Base-by-base conservation (phyloP, 1,140 invertebrate species). In the Rhyzopertha dominica region DNA sequence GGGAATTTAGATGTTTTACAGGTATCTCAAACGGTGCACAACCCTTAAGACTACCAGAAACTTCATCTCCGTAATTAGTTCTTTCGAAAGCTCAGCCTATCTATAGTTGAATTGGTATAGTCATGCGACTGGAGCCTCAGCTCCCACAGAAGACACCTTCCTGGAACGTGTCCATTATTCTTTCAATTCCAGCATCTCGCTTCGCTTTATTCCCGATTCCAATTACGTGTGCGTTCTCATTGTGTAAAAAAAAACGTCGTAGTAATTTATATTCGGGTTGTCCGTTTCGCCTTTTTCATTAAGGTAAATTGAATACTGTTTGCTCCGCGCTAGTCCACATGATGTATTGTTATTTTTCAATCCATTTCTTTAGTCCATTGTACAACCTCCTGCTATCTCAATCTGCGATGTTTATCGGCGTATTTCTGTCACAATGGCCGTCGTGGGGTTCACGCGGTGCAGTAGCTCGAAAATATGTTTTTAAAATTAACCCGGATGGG, bases 371-470 rank as follows among this genome's bases (percentile, higher is more conserved):
- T 53, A 44, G 44, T 40, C 47, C 55, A 53, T 51, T 53, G 53
- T 62, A 24, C 32, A 19, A 29, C 16, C n/a, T n/a, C n/a, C n/a
- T n/a, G 26, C 20, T 62, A 62, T 62, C 59, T 58, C 34, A 48
- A 62, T 62, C 59, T 58, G 46, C 37, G 59, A 62, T 62, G 47
- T 49, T 57, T 60, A 62, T 62, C 59, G 50, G 56, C 56, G 58
- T 60, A 62, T 62, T 61, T 58, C 54, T 56, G 53, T 50, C 57
- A 62, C 58, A 62, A 63, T 63, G 51, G 59, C n/a, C 47, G 54
- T 43, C 51, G 43, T 44, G 45, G 55, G 51, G 50, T 58, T 62
- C 58, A 60, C 53, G 55, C 55, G 38, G 56, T 41, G 52, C 54
- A 49, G 53, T 56, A 53, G 57, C 50, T 39, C 39, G 46, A 41